Base-by-base conservation (phyloP, 35 echinoderm and acorn worm species). In the Strongylocentrotus purpuratus region DNA sequence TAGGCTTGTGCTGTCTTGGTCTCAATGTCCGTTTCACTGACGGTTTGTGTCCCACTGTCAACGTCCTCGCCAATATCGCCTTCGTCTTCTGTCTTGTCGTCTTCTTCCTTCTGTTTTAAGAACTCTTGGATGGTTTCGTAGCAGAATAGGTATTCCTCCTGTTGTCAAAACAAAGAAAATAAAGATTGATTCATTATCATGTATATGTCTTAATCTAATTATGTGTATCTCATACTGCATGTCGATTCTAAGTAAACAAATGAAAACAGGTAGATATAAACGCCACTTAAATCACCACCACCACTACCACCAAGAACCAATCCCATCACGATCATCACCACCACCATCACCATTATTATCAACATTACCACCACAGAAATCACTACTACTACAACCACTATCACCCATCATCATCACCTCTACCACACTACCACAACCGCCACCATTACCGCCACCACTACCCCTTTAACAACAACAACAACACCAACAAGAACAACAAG, bases 81-180 rank as follows among this genome's bases (percentile, higher is more conserved):
- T 33, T 89, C 87, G 32, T 89, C 87, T 18, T 89, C 87, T 28
- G 87, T 45, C 4, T 89, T 33, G 33, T 89, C 87, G 10, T 45
- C 87, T 33, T 89, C 87, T 41, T 89, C 87, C 12, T 45, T 41
- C 4, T 46, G 87, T 89, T 88, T 95, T 17, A 95, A 20, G 94
- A 86, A 95, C 14, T 85, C 86, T 58, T 95, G 85, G 94, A 95
- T n/a, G 33, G 47, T 85, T 87, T 95, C 85, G 41, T 95, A 95
- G 86, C 94, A 95, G 47, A 95, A 32, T 0, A 48, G 47, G 86
- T 88, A 95, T 1, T 95, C 22, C 45, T 95, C 71, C 94, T 95
- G 85, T 78, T 78, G 65, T 28, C 2, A n/a, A 46, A 15, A 31
- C 7, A 45, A 94, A 94, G 50, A 9, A 13, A 12, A 28, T 13